A percentile compares a stretch with the other conserved stretches of the same genome.
Evolutionary conservation across 1,140 invertebrate genomes (phyloP).

Genomic region (Cotesia typhae): DNA sequence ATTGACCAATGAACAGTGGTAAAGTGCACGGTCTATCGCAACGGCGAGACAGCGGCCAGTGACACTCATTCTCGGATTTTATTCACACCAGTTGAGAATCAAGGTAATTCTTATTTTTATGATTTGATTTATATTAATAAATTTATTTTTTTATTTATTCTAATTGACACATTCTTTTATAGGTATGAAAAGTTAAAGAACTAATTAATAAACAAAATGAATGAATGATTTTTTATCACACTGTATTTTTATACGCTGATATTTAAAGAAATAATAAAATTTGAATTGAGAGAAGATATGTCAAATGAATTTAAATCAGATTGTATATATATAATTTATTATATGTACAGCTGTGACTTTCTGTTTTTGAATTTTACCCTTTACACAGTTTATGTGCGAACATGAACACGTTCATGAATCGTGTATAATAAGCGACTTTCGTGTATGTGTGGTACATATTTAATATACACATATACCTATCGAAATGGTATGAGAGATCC

Average conservation of each 20-base stretch:
- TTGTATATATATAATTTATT: not conserved
- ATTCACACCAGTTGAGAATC: constrained; percentile 20
- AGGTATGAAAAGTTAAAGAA: no score
- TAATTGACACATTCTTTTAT: no score
- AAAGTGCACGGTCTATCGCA: constrained; percentile 38
- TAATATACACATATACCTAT: not conserved
- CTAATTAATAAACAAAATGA: no score
- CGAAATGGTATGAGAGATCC: not conserved
- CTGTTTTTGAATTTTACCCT: constrained; percentile 1
- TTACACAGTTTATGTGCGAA: constrained; percentile 9
- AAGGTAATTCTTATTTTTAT: constrained; percentile 36
- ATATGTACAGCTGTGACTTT: not conserved
- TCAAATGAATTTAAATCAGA: no score
- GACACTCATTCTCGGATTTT: constrained; percentile 39
- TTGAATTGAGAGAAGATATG: no score
- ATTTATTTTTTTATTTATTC: not conserved
- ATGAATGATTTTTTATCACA: not conserved
- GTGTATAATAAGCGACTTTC: constrained; percentile 23
- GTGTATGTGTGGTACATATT: not conserved
- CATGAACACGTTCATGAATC: constrained; percentile 33
- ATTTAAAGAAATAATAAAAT: not conserved
- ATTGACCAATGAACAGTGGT: constrained; percentile 43
- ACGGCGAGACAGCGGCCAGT: constrained; percentile 39
- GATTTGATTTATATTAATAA: not conserved
- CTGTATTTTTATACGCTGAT: not conserved